Base-by-base conservation (phyloP, 1,140 invertebrate species). In the Scaptomyza hsui region DNA sequence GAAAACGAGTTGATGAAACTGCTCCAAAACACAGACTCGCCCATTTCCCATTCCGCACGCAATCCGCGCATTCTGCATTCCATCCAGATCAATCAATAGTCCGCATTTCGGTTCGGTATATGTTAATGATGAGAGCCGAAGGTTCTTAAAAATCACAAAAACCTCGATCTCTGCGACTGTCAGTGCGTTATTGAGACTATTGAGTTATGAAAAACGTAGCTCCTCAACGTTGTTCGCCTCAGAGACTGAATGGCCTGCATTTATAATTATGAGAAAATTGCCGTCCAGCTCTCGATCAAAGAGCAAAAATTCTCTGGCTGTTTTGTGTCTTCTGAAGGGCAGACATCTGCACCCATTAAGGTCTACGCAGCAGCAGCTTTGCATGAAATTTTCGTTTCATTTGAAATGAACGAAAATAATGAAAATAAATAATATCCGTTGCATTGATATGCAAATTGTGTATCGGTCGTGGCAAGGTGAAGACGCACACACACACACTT, bases 381-480 rank as follows among this genome's bases (percentile, higher is more conserved):
- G 70, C 70, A 72, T 72, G 70, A 72, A 72, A 72, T 72, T 72
- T 68, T 68, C 63, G 70, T 67, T 49, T 67, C 62, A 72, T 72
- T 72, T 59, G 69, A 59, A 72, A 72, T 72, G 53, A 72, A 72
- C 45, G 52, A 65, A 72, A 72, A 72, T 72, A 72, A 72, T 72
- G 71, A 74, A 74, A 74, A 74, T 74, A 74, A 74, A 74, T 74
- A 74, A 74, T 74, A 74, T 74, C 71, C 71, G 71, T 70, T 74
- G 71, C 71, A 74, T 74, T 74, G 71, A 74, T 74, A 74, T 74
- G 71, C 53, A 74, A 74, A 74, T 70, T 63, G 3, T 63, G 1
- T 63, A 69, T 74, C 57, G 57, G 59, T 52, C 44, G 51, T 15
- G 39, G 56, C 55, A 68, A 68, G 64, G 64, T 68, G 64, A 68